Percentiles rank a stretch among this genome's conserved stretches.
Evolutionary conservation across 2,888 invertebrate species (phyloP).

Genomic region (Apeira syringaria): DNA sequence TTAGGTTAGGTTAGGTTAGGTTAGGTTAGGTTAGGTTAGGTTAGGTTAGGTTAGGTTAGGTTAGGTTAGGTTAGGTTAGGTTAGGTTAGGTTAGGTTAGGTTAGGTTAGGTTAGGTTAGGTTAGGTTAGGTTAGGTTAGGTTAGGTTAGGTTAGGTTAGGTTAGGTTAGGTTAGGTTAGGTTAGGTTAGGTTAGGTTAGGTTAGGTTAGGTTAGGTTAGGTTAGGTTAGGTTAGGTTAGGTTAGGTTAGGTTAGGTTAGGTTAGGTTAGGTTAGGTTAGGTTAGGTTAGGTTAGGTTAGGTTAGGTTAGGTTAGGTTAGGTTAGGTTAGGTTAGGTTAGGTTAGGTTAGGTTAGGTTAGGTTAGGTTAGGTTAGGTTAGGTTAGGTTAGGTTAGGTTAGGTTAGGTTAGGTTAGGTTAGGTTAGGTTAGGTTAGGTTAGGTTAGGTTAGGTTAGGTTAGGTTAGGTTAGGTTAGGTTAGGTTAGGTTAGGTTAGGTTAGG

Average conservation of each 20-base stretch:
- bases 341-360: constrained; percentile 8
- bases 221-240: constrained; percentile 8
- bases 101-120: constrained; percentile 7
- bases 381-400: constrained; percentile 8
- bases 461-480: constrained; percentile 7
- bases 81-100: constrained; percentile 7
- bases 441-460: constrained; percentile 10
- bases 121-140: constrained; percentile 8
- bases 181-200: constrained; percentile 8
- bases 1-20: constrained; percentile 3
- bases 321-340: constrained; percentile 8
- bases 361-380: constrained; percentile 8
- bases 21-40: constrained; percentile 6
- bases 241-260: constrained; percentile 8
- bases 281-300: constrained; percentile 8
- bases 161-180: constrained; percentile 8
- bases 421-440: constrained; percentile 5
- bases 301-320: constrained; percentile 8
- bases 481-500: constrained; percentile 12
- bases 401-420: constrained; percentile 6
- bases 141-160: constrained; percentile 8
- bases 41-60: constrained; percentile 1
- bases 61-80: constrained; percentile 7
- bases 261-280: constrained; percentile 8
- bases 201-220: constrained; percentile 8